Percentiles rank a stretch among this genome's conserved stretches.
phyloP scores from a whole-genome alignment of 2,113 vertebrate species.

The Nesogale talazaci region DNA sequence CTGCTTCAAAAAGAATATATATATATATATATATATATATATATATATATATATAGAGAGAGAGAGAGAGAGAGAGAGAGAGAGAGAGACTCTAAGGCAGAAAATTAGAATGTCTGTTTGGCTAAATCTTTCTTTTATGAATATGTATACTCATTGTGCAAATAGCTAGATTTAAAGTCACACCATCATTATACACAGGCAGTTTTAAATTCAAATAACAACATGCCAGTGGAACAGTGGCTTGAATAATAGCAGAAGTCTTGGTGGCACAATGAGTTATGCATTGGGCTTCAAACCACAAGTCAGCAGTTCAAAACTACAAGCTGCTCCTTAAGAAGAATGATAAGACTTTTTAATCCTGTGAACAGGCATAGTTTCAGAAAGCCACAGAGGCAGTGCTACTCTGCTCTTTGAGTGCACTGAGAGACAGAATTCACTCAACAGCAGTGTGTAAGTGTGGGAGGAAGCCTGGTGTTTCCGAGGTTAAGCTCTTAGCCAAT shows the following conservation, averaged over 20 bases:
- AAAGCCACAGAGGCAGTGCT: too few relatives aligned
- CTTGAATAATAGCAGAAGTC: not conserved
- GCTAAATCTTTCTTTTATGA: conserved; percentile 15
- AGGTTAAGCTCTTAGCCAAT: too few relatives aligned
- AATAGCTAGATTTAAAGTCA: conserved; percentile 4
- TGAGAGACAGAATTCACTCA: too few relatives aligned
- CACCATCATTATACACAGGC: not conserved
- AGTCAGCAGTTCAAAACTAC: not conserved
- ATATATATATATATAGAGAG: conserved; percentile 54
- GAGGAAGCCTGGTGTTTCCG: too few relatives aligned
- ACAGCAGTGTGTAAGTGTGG: too few relatives aligned
- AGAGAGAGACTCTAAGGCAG: conserved; percentile 51
- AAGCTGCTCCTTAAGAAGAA: not conserved
- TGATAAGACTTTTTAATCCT: too few relatives aligned
- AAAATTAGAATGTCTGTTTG: conserved; percentile 36
- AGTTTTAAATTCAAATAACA: conserved; percentile 31
- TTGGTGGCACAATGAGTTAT: not conserved
- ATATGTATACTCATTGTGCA: conserved; percentile 52
- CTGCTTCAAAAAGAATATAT: conserved; percentile 37
- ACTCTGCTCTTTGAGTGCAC: too few relatives aligned
- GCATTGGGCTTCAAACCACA: not conserved
- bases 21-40: conserved; percentile 52
- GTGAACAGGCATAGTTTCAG: too few relatives aligned
- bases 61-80: too few relatives aligned
- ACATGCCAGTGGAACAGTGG: not conserved